These are phyloP conservation scores for Colletes gigas DNA, from an alignment of 1,140 invertebrate species.

Conservation along the genomic window DNA sequence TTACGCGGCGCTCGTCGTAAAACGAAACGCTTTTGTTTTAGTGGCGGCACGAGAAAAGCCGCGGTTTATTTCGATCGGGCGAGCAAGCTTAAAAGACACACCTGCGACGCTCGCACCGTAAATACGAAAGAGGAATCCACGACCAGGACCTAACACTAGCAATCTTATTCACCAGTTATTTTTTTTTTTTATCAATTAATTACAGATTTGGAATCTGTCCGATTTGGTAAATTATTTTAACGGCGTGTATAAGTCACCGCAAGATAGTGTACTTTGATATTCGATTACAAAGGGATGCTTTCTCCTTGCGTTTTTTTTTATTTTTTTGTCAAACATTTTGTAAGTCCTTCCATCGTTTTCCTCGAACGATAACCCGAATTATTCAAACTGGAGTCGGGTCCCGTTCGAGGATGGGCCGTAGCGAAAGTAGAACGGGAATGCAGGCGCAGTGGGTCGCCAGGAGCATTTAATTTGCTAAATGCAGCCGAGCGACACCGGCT, in stretches of 20 bases:
- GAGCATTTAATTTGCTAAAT: conserved; percentile 28
- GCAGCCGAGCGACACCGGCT: conserved; percentile 13
- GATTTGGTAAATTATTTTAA: too few relatives aligned
- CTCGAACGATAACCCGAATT: too few relatives aligned
- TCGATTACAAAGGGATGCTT: too few relatives aligned
- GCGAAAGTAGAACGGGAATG: background rate
- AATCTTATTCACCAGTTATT: too few relatives aligned
- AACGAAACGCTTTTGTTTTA: conserved; percentile 15
- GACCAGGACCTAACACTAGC: too few relatives aligned
- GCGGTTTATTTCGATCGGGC: background rate
- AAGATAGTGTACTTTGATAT: too few relatives aligned
- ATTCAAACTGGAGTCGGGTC: background rate
- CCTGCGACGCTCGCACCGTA: background rate
- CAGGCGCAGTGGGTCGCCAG: background rate
- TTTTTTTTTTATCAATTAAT: too few relatives aligned
- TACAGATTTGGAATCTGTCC: too few relatives aligned
- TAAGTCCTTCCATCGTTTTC: too few relatives aligned
- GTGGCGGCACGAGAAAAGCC: background rate
- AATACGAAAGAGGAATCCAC: background rate
- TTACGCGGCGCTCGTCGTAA: conserved; percentile 18
- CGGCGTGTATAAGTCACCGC: too few relatives aligned
- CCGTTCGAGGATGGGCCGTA: background rate
- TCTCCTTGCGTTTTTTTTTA: too few relatives aligned
- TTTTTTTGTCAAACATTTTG: too few relatives aligned
- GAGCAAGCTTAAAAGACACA: background rate